Evolutionary conservation across 2,888 invertebrate species (phyloP).

Genomic region (Thalpophila matura): DNA sequence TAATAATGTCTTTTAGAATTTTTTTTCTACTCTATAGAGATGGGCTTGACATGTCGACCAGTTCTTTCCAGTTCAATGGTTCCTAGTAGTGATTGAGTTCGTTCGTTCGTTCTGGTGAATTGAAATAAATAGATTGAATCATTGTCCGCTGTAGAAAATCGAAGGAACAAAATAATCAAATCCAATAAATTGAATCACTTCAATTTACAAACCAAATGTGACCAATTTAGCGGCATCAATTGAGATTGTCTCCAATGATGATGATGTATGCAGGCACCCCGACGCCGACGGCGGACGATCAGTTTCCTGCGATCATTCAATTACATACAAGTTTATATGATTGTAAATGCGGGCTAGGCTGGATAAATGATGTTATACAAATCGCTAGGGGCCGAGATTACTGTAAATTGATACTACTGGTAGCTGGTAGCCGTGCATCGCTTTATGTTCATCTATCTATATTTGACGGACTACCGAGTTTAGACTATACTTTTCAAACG

Average conservation of each 20-base stretch:
- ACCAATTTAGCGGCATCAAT: constrained; percentile 77
- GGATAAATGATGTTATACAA: constrained; percentile 72
- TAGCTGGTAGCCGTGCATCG: constrained; percentile 56
- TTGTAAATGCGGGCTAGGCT: constrained; percentile 72
- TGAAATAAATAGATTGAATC: constrained; percentile 50
- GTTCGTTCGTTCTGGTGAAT: constrained; percentile 23
- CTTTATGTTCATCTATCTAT: constrained; percentile 28
- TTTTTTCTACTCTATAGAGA: constrained; percentile 11
- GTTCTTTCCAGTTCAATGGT: constrained; percentile 34
- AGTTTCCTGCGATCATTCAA: constrained; percentile 87
- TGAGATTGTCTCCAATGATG: constrained; percentile 78
- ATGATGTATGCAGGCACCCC: constrained; percentile 84
- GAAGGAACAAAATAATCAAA: constrained; percentile 61
- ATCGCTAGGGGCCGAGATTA: constrained; percentile 73
- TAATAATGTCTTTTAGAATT: constrained; percentile 43
- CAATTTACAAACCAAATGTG: constrained; percentile 62
- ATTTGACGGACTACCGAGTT: neutral
- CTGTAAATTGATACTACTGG: constrained; percentile 72
- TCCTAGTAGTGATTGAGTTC: constrained; percentile 16
- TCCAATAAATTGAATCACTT: constrained; percentile 64
- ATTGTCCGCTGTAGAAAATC: constrained; percentile 43
- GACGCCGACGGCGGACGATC: constrained; percentile 70
- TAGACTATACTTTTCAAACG: neutral
- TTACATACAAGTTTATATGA: constrained; percentile 71
- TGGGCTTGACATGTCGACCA: constrained; percentile 23